Evolutionary conservation across 2,113 vertebrate species (phyloP).

Genomic region (Mormoops blainvillei): DNA sequence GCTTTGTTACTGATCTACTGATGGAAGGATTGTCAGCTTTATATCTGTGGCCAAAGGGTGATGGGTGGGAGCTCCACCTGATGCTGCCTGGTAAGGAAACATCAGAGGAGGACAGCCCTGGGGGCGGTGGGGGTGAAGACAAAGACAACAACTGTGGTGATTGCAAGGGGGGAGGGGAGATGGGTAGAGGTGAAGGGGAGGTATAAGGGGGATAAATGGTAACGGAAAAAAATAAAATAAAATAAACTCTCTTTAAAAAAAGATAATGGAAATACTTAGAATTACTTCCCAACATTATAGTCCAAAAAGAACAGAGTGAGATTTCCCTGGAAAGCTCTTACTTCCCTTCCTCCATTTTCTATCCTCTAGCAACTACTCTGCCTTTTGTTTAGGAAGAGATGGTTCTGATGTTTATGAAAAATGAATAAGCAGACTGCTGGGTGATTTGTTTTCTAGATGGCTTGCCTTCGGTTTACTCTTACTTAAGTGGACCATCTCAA

Average conservation of each 20-base stretch:
- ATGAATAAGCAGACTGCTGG: conserved; percentile 39
- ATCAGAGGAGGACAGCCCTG: not conserved
- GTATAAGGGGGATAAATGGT: no score
- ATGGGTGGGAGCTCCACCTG: no score
- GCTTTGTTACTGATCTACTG: not conserved
- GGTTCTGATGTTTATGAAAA: conserved; percentile 57
- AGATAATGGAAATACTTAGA: not conserved
- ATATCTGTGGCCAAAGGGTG: not conserved
- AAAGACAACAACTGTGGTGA: no score
- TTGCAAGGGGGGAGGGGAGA: no score
- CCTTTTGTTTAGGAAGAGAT: conserved; percentile 1
- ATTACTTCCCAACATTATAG: not conserved
- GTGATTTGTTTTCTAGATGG: conserved; percentile 70
- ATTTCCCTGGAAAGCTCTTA: not conserved
- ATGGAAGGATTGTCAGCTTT: not conserved
- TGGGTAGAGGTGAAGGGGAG: no score
- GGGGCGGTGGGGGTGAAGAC: no score
- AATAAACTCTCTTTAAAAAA: no score
- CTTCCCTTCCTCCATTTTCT: not conserved
- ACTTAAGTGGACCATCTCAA: conserved; percentile 57
- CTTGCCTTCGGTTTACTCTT: conserved; percentile 59
- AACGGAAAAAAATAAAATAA: no score
- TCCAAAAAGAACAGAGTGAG: not conserved
- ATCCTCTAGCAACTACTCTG: not conserved
- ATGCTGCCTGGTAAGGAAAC: not conserved